Percentiles rank a stretch among this genome's conserved stretches.
phyloP scores from a whole-genome alignment of 92 coral and sea anemone genomes.

The Palythoa heliodiscus region DNA sequence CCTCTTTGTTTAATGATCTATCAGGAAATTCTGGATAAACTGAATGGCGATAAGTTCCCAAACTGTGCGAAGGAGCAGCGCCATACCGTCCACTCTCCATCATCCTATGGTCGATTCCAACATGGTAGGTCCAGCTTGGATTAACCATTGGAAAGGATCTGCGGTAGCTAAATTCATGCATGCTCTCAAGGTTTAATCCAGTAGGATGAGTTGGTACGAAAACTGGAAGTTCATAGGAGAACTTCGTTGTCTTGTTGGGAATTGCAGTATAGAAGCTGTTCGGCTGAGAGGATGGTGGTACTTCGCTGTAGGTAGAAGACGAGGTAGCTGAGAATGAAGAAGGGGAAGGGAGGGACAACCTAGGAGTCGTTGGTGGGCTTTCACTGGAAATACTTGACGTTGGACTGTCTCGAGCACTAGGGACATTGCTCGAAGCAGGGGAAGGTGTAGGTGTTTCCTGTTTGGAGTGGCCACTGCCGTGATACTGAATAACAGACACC shows the following conservation, averaged over 20 bases:
- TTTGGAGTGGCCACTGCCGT: conserved; percentile 52
- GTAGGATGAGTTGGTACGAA: conserved; percentile 12
- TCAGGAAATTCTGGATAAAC: conserved; percentile 3
- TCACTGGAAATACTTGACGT: conserved; percentile 29
- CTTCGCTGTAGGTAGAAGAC: conserved; percentile 5
- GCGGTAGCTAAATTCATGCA: conserved; percentile 10
- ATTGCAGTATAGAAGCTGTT: background rate
- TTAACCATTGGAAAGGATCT: conserved; percentile 13
- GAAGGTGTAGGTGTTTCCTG: conserved; percentile 41
- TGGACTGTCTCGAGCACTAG: conserved; percentile 44
- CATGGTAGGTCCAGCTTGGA: conserved; percentile 39
- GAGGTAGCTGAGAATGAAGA: conserved; percentile 11
- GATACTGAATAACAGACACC: conserved; percentile 83
- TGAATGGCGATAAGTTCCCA: background rate
- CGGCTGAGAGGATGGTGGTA: background rate
- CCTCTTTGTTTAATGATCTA: background rate
- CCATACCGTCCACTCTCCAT: conserved; percentile 22
- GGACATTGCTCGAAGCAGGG: conserved; percentile 33
- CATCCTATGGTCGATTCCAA: conserved; percentile 38
- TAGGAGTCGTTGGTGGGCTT: conserved; percentile 42
- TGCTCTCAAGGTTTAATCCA: background rate
- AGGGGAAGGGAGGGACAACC: conserved; percentile 25
- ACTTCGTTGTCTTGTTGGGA: conserved; percentile 19
- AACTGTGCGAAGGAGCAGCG: conserved; percentile 5
- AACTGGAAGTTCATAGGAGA: conserved; percentile 28